These are phyloP conservation scores for Homarus americanus DNA, from an alignment of 1,140 invertebrate genomes.

Conservation along the genomic window DNA sequence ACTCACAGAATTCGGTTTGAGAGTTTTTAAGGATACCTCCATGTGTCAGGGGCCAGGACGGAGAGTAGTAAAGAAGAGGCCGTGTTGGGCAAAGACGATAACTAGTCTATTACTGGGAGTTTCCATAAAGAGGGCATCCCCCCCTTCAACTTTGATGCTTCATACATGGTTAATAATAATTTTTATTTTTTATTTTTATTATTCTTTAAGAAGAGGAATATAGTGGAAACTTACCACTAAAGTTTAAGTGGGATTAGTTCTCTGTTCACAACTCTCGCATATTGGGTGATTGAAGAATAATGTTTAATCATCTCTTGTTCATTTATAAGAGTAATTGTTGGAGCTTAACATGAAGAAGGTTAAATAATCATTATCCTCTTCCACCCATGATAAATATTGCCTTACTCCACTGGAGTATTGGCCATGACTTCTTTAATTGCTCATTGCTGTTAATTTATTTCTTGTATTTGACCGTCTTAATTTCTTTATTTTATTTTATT, in stretches of 20 bases:
- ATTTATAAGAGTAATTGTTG: slow-evolving; percentile 8
- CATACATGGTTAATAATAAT: not conserved
- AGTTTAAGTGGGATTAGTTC: slow-evolving; percentile 35
- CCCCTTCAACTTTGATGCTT: slow-evolving; percentile 33
- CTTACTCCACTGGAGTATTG: not conserved
- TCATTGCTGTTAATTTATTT: not conserved
- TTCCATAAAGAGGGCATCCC: slow-evolving; percentile 62
- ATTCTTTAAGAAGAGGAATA: slow-evolving; percentile 15
- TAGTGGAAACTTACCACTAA: slow-evolving; percentile 32
- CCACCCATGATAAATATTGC: not conserved
- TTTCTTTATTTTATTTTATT: slow-evolving; percentile 21
- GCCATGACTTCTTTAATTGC: not conserved
- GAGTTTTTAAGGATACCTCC: slow-evolving; percentile 45
- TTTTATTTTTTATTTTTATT: slow-evolving; percentile 18
- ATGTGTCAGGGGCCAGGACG: slow-evolving; percentile 48
- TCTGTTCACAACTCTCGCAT: slow-evolving; percentile 1
- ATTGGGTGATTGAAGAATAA: slow-evolving; percentile 22
- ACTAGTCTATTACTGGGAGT: slow-evolving; percentile 63
- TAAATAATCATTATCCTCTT: not conserved
- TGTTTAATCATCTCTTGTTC: slow-evolving; percentile 21
- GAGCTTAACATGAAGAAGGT: not conserved
- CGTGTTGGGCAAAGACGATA: slow-evolving; percentile 58
- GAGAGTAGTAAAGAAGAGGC: slow-evolving; percentile 45
- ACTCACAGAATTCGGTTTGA: slow-evolving; percentile 13
- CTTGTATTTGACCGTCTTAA: not conserved